Base-by-base conservation (phyloP, 1,140 invertebrate genomes). In the Brachionus koreanus region DNA sequence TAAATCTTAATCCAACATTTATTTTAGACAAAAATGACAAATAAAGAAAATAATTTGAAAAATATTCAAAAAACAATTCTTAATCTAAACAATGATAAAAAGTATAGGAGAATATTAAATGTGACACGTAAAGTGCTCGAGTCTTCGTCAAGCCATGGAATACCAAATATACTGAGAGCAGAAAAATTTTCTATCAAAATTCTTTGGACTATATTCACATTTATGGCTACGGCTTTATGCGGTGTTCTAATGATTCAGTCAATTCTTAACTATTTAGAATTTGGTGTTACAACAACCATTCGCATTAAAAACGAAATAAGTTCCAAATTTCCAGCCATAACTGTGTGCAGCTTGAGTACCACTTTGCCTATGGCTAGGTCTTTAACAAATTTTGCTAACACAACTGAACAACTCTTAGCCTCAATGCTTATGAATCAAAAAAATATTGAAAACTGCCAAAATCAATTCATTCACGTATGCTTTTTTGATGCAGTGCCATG, bases 171-270 rank as follows among this genome's bases (percentile, higher is more conserved):
- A 10, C 12, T 69, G 2, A 35, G 65, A 69, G 29, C 65, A n/a
- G 37, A 39, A 42, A 69, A 69, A 69, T 16, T 69, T 16, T 69
- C 65, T 19, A 39, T 69, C 9, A 69, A 69, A 69, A 42, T 69
- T 69, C n/a, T 69, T 7, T 69, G 65, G 65, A 19, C 33, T 35
- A 37, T 69, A 7, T 69, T 16, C 37, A 69, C 65, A 39, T 19
- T 19, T 33, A 10, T 69, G 9, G 33, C 65, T 10, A 39, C 65
- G 0, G 33, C 33, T 69, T 16, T 69, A 7, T 69, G 65, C 16
- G 35, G 0, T 16, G 16, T 39, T n/a, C 35, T 69, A 0, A 39
- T 69, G 1, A 39, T 69, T 5, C 35, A 37, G 37, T 9, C 65
- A n/a, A 39, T 69, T 12, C 16, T 69, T 19, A 69, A 19, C 16